Conservation (phyloP, 64 coral and sea anemone species). For the Hydrozoanthus tunicans region DNA sequence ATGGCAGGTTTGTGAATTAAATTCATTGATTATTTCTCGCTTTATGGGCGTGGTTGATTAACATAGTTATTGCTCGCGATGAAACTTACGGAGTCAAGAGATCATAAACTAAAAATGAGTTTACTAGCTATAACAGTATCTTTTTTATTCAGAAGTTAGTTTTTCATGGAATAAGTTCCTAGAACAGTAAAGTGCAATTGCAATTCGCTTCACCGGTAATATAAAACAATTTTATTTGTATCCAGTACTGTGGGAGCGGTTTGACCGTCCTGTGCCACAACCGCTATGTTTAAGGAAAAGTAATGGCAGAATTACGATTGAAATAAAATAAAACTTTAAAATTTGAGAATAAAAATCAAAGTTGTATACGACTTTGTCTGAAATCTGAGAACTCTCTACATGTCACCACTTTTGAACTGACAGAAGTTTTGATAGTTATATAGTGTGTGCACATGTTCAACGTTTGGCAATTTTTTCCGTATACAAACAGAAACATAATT, state of each 20-base stretch:
- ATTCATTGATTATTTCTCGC: neutral
- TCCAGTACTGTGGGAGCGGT: neutral
- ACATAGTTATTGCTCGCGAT: neutral
- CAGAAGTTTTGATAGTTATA: neutral
- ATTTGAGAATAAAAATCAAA: neutral
- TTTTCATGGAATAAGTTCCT: neutral
- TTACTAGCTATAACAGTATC: neutral
- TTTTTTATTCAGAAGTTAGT: neutral
- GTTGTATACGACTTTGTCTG: neutral
- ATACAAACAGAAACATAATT: too few species aligned
- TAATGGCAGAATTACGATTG: too few species aligned
- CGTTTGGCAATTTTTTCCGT: too few species aligned
- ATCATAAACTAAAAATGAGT: slow-evolving; percentile 10
- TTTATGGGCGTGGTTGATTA: slow-evolving; percentile 34
- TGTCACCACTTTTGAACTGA: neutral
- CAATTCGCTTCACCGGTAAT: neutral
- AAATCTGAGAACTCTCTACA: neutral
- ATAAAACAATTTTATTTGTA: neutral
- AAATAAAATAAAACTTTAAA: neutral
- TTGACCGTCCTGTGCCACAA: neutral
- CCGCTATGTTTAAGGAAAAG: neutral
- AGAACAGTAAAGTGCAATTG: neutral
- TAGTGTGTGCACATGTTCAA: neutral
- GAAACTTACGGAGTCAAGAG: slow-evolving; percentile 34
- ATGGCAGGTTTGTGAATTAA: slow-evolving; percentile 68